Conservation (phyloP, 2,888 invertebrate species). For the Drosophila maculinotata region DNA sequence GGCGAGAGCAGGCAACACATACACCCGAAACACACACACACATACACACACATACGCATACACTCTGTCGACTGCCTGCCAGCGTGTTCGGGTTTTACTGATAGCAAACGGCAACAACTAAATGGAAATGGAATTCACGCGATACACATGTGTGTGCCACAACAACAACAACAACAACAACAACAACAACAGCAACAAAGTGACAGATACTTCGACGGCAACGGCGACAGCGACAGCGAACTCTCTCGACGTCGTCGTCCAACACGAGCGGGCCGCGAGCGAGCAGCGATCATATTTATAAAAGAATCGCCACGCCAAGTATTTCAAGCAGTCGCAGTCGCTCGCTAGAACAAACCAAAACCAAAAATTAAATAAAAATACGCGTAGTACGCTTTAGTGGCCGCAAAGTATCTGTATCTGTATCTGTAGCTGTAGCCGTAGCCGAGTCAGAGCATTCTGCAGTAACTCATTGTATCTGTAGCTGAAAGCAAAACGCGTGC, state of each 20-base stretch:
- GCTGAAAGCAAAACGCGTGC: constrained; percentile 17
- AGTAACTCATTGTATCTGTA: constrained; percentile 3
- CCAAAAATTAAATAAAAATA: constrained; percentile 37
- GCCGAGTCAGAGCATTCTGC: constrained; percentile 5
- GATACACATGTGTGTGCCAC: constrained; percentile 72
- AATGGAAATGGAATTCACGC: constrained; percentile 72
- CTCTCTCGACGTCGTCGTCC: constrained; percentile 41
- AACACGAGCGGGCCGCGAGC: constrained; percentile 9
- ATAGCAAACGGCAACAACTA: constrained; percentile 60
- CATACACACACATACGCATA: constrained; percentile 1
- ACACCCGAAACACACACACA: constrained; percentile 15
- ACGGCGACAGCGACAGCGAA: constrained; percentile 29
- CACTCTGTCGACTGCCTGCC: constrained; percentile 12
- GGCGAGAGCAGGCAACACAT: constrained; percentile 30
- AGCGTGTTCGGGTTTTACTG: constrained; percentile 69
- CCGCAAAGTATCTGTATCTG: constrained; percentile 21
- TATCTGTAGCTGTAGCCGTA: constrained; percentile 28
- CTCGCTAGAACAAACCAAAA: constrained; percentile 77
- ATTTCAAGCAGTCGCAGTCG: constrained; percentile 80
- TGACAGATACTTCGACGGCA: constrained; percentile 17
- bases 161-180: constrained; percentile 17
- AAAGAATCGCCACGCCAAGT: constrained; percentile 79
- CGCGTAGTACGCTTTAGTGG: constrained; percentile 24
- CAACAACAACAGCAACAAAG: constrained; percentile 21
- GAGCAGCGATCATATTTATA: constrained; percentile 80